A percentile compares a stretch with the other conserved stretches of the same genome.
These are phyloP conservation scores for Drosophila kurseongensis DNA, from an alignment of 1,140 invertebrate genomes.

Conservation along the genomic window DNA sequence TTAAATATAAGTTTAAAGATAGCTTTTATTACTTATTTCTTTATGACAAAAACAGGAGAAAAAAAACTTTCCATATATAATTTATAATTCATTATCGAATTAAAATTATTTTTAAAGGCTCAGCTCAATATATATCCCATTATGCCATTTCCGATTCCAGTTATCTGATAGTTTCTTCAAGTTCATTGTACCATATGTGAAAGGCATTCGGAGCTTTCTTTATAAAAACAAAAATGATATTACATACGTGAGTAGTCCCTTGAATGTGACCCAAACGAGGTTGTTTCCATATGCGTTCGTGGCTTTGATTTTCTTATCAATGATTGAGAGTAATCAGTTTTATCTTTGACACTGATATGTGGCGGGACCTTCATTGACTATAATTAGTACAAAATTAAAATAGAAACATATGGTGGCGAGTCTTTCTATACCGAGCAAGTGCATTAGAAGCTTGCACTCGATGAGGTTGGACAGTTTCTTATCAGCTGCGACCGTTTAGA, in stretches of 20 bases:
- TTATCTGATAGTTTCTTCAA: not conserved
- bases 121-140: too few relatives aligned
- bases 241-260: not conserved
- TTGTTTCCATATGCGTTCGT: slow-evolving; percentile 15
- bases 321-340: slow-evolving; percentile 15
- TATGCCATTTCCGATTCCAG: too few relatives aligned
- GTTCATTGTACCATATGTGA: not conserved
- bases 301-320: slow-evolving; percentile 21
- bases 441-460: slow-evolving; percentile 36
- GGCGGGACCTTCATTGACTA: not conserved
- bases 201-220: too few relatives aligned
- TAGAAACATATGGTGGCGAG: slow-evolving; percentile 9
- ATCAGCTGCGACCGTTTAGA: slow-evolving; percentile 45
- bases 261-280: not conserved
- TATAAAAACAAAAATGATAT: too few relatives aligned
- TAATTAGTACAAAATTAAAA: slow-evolving; percentile 13
- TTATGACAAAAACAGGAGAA: too few relatives aligned
- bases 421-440: slow-evolving; percentile 2
- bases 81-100: too few relatives aligned
- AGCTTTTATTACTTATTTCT: too few relatives aligned
- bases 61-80: too few relatives aligned
- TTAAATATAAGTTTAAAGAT: too few relatives aligned
- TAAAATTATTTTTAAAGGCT: too few relatives aligned
- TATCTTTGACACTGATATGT: not conserved
- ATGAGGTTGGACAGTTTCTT: slow-evolving; percentile 14